Evolutionary conservation across 2,888 invertebrate genomes (phyloP), one percentile per base, ranked within the genome.

Genomic region (Napeogenes inachia): DNA sequence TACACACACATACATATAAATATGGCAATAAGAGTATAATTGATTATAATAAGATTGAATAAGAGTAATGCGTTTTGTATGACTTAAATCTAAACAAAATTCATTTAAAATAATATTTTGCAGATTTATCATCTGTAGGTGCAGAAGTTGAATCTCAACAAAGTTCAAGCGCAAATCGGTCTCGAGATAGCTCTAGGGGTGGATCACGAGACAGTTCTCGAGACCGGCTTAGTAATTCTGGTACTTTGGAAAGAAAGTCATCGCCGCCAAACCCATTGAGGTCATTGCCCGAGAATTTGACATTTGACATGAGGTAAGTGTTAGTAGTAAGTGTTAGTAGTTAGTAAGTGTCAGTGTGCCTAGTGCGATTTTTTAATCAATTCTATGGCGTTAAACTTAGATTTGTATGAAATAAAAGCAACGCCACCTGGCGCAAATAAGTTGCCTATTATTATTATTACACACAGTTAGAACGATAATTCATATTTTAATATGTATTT

Each of bases 251-350:
- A 70, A 80, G 90, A 35, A 84, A 85, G 47, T 75, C 76, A 47
- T 75, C 76, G n/a, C 84, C 82, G 6, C 78, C 78, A 4, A 92
- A 92, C 61, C 91, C 91, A 3, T 81, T 95, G 61, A 92, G 94
- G 59, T 94, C 95, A 1, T 83, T 98, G 65, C 97, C 97, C 0
- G 95, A 96, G 72, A 96, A 96, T 13, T 91, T 98, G 42, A 94
- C 95, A 45, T 96, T 96, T 82, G 98, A 98, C 85, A 96, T 98
- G 91, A 94, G 94, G 96, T 96, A 80, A 78, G 78, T 21, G 21
- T 21, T n/a, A n/a, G n/a, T n/a, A n/a, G n/a, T n/a, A n/a, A n/a
- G n/a, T n/a, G n/a, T n/a, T n/a, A n/a, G n/a, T n/a, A n/a, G n/a
- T n/a, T n/a, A n/a, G n/a, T n/a, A n/a, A n/a, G n/a, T n/a, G n/a